A percentile compares a stretch with the other conserved stretches of the same genome.
Evolutionary conservation across 2,797 vertebrate species (phyloP).

Genomic region (Coracias cyanogaster): DNA sequence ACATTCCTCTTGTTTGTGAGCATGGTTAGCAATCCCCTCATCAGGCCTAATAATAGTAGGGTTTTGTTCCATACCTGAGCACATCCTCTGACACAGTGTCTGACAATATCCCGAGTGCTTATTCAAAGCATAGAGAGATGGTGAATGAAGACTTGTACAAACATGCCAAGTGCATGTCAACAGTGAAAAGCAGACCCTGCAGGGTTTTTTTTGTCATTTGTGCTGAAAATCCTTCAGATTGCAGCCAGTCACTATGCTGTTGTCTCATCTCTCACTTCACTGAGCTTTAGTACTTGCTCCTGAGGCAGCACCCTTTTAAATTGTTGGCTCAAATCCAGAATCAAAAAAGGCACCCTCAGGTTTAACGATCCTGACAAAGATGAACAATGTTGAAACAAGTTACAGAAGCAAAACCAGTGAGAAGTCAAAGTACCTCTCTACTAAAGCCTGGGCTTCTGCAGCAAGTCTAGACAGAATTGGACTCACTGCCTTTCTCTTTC

Average conservation of each 20-base stretch:
- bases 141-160: conserved; percentile 18
- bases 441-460: neutral
- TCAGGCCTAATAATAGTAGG: neutral
- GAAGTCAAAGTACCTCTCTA: neutral
- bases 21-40: neutral
- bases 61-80: neutral
- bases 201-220: neutral
- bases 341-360: neutral
- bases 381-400: neutral
- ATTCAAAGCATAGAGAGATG: neutral
- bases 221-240: neutral
- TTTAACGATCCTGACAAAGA: neutral
- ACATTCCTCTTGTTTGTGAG: neutral
- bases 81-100: neutral
- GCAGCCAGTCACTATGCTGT: neutral
- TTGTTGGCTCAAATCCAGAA: neutral
- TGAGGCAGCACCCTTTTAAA: neutral
- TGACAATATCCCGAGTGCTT: neutral
- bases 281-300: neutral
- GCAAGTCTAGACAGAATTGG: neutral
- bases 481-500: neutral
- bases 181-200: neutral
- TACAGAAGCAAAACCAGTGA: neutral
- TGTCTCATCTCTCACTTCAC: neutral
- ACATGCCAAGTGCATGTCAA: neutral